Conservation (phyloP, 2,113 vertebrate species). For the Cacatua alba region DNA sequence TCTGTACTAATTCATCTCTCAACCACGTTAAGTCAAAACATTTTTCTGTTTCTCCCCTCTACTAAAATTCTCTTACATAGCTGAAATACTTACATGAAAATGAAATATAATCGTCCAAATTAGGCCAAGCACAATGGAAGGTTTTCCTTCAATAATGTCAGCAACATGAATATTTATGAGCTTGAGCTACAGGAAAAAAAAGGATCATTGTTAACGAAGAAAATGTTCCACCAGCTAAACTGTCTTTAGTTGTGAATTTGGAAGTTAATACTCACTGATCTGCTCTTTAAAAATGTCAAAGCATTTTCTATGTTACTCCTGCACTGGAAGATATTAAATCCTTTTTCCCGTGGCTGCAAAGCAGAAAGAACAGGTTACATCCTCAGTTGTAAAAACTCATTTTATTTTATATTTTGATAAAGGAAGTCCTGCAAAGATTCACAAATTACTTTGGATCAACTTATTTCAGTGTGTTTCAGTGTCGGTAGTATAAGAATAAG, state of each 20-base stretch:
- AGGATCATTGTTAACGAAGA: conserved; percentile 43
- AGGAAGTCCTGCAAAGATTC: neutral
- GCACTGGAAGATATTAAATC: conserved; percentile 87
- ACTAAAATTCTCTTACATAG: neutral
- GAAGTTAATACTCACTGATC: conserved; percentile 83
- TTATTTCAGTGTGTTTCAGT: neutral
- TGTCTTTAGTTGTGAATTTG: neutral
- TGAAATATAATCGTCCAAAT: conserved; percentile 97
- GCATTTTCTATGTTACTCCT: conserved; percentile 93
- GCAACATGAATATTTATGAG: conserved; percentile 96
- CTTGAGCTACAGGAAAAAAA: conserved; percentile 82
- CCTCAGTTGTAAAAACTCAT: neutral
- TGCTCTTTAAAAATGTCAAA: conserved; percentile 86
- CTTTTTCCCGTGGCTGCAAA: conserved; percentile 88
- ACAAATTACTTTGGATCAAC: neutral
- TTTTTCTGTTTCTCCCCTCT: neutral
- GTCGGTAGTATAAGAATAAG: neutral
- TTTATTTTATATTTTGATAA: neutral
- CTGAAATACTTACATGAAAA: conserved; percentile 88
- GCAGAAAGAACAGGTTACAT: conserved; percentile 6
- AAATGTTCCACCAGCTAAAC: conserved; percentile 10
- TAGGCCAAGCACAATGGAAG: conserved; percentile 94
- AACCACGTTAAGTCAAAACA: neutral
- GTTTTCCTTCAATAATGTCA: conserved; percentile 93
- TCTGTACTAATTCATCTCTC: neutral